phyloP scores from a whole-genome alignment of 2,888 invertebrate species.

The Ophioninae sp. region DNA sequence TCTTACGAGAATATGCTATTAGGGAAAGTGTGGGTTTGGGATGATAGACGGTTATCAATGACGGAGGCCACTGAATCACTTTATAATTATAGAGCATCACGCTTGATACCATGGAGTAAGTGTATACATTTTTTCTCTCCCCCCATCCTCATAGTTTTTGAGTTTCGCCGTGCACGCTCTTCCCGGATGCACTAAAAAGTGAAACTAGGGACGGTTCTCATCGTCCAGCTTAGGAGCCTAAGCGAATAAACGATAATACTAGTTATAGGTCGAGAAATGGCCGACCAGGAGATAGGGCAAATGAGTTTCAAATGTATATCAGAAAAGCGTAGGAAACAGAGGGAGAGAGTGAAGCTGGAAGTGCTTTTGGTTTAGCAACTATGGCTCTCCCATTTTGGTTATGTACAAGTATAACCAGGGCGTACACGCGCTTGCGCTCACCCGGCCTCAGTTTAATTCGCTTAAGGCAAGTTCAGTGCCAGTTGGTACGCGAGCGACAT shows the following conservation, averaged over 20 bases:
- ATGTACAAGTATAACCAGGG: constrained; percentile 10
- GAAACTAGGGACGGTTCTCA: no score
- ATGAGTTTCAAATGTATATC: constrained; percentile 11
- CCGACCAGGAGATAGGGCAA: constrained; percentile 28
- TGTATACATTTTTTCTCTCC: not conserved
- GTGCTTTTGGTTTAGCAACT: constrained; percentile 42
- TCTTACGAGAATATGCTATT: no score
- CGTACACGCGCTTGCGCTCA: constrained; percentile 27
- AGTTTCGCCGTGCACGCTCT: not conserved
- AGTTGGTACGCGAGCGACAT: constrained; percentile 70
- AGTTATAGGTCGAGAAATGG: constrained; percentile 27
- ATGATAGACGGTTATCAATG: no score
- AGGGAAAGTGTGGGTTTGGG: no score
- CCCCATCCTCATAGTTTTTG: not conserved
- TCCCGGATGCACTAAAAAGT: constrained; percentile 13
- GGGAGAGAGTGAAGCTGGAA: constrained; percentile 3
- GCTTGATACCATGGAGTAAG: no score
- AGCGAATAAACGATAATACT: constrained; percentile 6
- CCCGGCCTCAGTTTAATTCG: constrained; percentile 69
- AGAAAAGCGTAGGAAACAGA: not conserved
- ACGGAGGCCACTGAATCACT: no score
- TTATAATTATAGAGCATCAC: no score
- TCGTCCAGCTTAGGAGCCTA: constrained; percentile 42
- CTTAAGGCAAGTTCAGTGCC: constrained; percentile 71
- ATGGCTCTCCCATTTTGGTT: constrained; percentile 44